These are phyloP conservation scores for Setipinna tenuifilis DNA, from an alignment of 2,797 vertebrate species.

Conservation along the genomic window DNA sequence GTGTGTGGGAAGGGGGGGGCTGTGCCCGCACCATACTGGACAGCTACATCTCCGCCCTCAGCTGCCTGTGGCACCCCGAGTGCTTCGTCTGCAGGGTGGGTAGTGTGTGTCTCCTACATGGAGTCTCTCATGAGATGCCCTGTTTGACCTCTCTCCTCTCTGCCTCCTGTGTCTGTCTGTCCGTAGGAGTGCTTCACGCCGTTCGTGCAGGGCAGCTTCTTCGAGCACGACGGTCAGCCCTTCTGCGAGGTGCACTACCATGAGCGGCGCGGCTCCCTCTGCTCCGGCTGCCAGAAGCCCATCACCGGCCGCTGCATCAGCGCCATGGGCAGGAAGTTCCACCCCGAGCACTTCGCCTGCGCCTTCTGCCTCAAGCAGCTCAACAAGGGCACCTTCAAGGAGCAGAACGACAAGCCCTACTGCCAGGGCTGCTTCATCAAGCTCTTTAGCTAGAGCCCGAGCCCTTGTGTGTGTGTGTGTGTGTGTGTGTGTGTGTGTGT, in stretches of 20 bases:
- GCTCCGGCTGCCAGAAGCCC: constrained; percentile 97
- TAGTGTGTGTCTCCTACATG: constrained; percentile 23
- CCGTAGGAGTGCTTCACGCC: constrained; percentile 96
- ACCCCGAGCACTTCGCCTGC: constrained; percentile 98
- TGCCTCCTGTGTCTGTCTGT: not conserved
- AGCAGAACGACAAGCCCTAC: constrained; percentile 99
- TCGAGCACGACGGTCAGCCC: constrained; percentile 95
- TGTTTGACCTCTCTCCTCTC: not conserved
- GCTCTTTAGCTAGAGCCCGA: constrained; percentile 88
- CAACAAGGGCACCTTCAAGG: constrained; percentile 99
- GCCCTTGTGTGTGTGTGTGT: not conserved
- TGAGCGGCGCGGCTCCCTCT: constrained; percentile 92
- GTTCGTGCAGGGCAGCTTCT: constrained; percentile 96
- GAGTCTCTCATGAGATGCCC: no score
- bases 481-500: constrained; percentile 38
- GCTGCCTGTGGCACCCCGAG: constrained; percentile 95
- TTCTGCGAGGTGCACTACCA: constrained; percentile 99
- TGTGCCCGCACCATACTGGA: constrained; percentile 95
- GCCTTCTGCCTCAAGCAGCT: constrained; percentile 99
- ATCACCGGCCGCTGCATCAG: constrained; percentile 99
- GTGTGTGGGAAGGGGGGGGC: constrained; percentile 94
- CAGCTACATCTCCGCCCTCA: constrained; percentile 98
- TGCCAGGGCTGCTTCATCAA: constrained; percentile 98
- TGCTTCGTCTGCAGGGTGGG: constrained; percentile 98
- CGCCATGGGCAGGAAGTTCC: constrained; percentile 97